These are phyloP conservation scores for Microctenopoma steveboyesi DNA, from an alignment of 2,797 vertebrate species.

Conservation along the genomic window DNA sequence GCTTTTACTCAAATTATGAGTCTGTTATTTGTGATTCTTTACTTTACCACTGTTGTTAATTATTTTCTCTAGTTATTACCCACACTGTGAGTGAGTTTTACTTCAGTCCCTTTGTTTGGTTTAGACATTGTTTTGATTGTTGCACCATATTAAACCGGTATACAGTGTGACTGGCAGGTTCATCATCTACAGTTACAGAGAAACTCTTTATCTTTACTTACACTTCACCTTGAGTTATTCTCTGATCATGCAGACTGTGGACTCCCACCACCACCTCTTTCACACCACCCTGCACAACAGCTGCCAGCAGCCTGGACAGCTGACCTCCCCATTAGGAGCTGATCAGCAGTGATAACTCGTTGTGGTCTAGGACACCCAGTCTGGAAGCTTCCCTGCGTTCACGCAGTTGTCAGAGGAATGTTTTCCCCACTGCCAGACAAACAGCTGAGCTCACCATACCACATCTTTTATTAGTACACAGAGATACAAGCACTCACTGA, in stretches of 20 bases:
- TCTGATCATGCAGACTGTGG: slow-evolving; percentile 8
- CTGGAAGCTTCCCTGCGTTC: slow-evolving; percentile 75
- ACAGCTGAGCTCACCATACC: slow-evolving; percentile 69
- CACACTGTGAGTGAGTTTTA: too few relatives aligned
- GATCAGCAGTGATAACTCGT: slow-evolving; percentile 45
- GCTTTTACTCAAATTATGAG: too few relatives aligned
- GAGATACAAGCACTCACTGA: slow-evolving; percentile 30
- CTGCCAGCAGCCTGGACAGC: slow-evolving; percentile 51
- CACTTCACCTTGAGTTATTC: slow-evolving; percentile 9
- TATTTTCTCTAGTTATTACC: too few relatives aligned
- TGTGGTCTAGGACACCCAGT: slow-evolving; percentile 55
- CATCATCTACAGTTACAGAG: neutral
- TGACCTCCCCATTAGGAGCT: slow-evolving; percentile 49
- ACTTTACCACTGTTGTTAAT: too few relatives aligned
- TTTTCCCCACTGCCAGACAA: slow-evolving; percentile 62
- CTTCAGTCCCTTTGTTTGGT: too few relatives aligned
- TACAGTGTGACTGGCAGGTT: neutral
- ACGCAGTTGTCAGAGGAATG: slow-evolving; percentile 75
- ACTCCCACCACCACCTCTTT: neutral
- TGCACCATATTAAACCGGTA: too few relatives aligned
- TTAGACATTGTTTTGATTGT: too few relatives aligned
- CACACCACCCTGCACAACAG: slow-evolving; percentile 1
- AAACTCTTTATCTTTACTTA: neutral
- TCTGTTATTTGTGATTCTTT: too few relatives aligned
- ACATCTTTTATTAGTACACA: slow-evolving; percentile 48